Evolutionary conservation across 2,113 vertebrate genomes (phyloP).

Genomic region (Barnardius zonarius): DNA sequence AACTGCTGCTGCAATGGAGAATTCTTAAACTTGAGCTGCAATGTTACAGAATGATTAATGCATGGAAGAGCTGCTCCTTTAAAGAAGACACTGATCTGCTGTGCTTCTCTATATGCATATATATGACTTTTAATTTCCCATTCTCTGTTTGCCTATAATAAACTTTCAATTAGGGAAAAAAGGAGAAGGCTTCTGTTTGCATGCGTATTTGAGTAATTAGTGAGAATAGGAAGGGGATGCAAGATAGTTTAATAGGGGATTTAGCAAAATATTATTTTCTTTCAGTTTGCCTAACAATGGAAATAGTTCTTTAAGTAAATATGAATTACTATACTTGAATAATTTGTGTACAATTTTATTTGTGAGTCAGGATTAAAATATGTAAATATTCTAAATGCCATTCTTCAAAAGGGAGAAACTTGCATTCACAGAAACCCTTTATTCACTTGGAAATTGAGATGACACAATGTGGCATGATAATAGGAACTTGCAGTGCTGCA

Average conservation of each 20-base stretch:
- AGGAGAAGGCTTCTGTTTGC: constrained; percentile 49
- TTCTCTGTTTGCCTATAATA: constrained; percentile 56
- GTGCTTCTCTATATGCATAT: constrained; percentile 17
- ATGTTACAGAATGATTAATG: background rate
- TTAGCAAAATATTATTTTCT: constrained; percentile 56
- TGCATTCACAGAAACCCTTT: background rate
- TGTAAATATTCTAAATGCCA: background rate
- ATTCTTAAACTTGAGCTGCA: background rate
- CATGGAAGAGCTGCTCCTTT: background rate
- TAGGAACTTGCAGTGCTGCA: background rate
- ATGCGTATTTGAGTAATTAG: constrained; percentile 47
- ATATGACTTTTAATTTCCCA: constrained; percentile 51
- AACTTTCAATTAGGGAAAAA: constrained; percentile 64
- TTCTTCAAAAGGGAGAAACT: background rate
- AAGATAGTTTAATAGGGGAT: constrained; percentile 39
- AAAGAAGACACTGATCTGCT: background rate
- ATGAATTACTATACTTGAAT: background rate
- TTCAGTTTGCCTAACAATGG: background rate
- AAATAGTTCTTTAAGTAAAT: constrained; percentile 36
- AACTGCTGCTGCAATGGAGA: background rate
- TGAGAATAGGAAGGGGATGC: background rate
- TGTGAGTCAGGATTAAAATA: background rate
- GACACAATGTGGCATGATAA: background rate
- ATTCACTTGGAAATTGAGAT: background rate
- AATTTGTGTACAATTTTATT: background rate